A percentile compares a stretch with the other conserved stretches of the same genome.
Conservation (phyloP, 2,797 vertebrate species). For the Brachymystax lenok region DNA sequence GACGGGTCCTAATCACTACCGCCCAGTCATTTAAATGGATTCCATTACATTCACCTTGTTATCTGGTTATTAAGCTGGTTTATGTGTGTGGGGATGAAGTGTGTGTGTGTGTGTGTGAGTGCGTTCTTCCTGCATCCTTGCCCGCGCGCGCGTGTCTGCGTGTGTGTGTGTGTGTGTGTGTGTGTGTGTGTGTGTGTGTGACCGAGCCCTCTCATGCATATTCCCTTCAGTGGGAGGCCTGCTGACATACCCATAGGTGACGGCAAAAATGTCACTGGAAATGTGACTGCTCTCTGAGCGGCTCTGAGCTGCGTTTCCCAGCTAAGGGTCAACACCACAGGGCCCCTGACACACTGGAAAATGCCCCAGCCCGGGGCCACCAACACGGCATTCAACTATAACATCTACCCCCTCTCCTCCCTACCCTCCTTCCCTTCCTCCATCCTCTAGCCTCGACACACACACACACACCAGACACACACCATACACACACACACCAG, state of each 20-base stretch:
- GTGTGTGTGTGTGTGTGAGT: neutral
- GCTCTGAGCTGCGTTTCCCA: conserved; percentile 73
- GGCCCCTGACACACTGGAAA: conserved; percentile 74
- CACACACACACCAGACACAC: conserved; percentile 10
- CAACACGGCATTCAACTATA: conserved; percentile 75
- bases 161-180: neutral
- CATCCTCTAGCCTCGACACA: conserved; percentile 23
- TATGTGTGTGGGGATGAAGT: neutral
- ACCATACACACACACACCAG: too few relatives aligned
- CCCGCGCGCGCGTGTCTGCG: neutral
- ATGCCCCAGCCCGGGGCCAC: conserved; percentile 64
- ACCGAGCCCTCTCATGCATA: conserved; percentile 44
- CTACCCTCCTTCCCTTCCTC: conserved; percentile 14
- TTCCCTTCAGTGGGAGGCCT: conserved; percentile 47
- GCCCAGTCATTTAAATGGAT: conserved; percentile 12
- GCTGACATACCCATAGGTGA: conserved; percentile 82
- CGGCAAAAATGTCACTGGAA: conserved; percentile 83
- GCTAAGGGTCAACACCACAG: conserved; percentile 77
- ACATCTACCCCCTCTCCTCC: conserved; percentile 11
- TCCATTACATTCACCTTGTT: neutral
- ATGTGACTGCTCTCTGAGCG: conserved; percentile 78
- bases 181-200: neutral
- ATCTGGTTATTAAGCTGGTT: neutral
- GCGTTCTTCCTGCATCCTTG: too few relatives aligned
- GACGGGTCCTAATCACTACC: conserved; percentile 41